These are phyloP conservation scores for Hoplodrina ambigua DNA, from an alignment of 2,888 invertebrate species.

Conservation along the genomic window DNA sequence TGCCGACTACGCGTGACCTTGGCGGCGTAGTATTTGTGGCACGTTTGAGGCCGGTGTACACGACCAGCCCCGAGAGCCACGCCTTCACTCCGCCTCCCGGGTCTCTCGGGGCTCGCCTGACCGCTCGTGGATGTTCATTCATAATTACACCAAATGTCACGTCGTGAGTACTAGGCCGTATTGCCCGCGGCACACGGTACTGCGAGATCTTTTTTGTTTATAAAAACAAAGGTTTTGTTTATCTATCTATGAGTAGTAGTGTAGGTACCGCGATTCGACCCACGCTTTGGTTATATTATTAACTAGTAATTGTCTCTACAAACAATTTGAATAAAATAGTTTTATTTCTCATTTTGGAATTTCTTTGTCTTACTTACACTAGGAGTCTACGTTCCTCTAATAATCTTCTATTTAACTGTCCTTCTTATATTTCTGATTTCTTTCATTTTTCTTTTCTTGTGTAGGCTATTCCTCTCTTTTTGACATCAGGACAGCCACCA, in stretches of 20 bases:
- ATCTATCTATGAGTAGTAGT: background rate
- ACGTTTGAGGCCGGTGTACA: slow-evolving; percentile 12
- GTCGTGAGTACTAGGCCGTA: slow-evolving; percentile 4
- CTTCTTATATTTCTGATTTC: too few species aligned
- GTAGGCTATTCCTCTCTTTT: too few species aligned
- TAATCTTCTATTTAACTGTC: too few species aligned
- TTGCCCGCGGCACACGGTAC: background rate
- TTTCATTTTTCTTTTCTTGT: too few species aligned
- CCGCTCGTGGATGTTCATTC: slow-evolving; percentile 14
- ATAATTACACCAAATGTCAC: slow-evolving; percentile 26
- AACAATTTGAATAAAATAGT: background rate
- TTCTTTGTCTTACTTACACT: too few species aligned
- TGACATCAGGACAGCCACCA: too few species aligned
- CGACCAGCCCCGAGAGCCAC: slow-evolving; percentile 1
- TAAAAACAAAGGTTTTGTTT: too few species aligned
- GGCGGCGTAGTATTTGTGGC: slow-evolving; percentile 21
- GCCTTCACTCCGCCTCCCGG: background rate
- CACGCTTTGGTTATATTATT: background rate
- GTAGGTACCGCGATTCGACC: background rate
- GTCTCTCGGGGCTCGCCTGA: background rate
- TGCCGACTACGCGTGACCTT: slow-evolving; percentile 20
- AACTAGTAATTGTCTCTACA: background rate
- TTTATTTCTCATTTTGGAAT: too few species aligned
- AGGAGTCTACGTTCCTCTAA: too few species aligned
- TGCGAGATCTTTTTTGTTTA: background rate